Percentiles rank a stretch among this genome's conserved stretches.
phyloP scores from a whole-genome alignment of 1,140 invertebrate species.

The Bombus difficillimus region DNA sequence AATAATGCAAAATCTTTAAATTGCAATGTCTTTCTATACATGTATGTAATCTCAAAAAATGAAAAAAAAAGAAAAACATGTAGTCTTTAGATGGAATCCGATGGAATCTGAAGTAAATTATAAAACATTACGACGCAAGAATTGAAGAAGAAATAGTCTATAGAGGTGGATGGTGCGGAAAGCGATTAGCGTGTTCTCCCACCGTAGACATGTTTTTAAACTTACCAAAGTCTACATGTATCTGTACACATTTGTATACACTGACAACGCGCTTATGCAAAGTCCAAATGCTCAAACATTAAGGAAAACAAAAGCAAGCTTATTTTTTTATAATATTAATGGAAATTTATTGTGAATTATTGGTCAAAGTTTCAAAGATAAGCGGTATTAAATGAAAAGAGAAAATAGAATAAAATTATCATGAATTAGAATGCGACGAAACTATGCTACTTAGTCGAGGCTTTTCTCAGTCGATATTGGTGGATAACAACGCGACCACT shows the following conservation, averaged over 20 bases:
- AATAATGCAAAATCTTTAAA: too few species aligned
- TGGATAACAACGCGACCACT: constrained; percentile 8
- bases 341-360: not conserved
- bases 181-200: not conserved
- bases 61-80: not conserved
- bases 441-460: not conserved
- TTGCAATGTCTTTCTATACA: too few species aligned
- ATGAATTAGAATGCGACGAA: too few species aligned
- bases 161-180: not conserved
- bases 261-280: not conserved
- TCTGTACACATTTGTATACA: not conserved
- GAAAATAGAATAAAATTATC: not conserved
- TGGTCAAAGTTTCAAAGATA: not conserved
- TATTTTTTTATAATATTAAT: not conserved
- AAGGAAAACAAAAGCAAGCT: not conserved
- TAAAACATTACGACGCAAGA: not conserved
- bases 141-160: not conserved
- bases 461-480: constrained; percentile 28
- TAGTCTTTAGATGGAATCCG: too few species aligned
- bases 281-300: not conserved
- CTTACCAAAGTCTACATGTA: not conserved
- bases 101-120: not conserved
- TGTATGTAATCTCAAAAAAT: not conserved
- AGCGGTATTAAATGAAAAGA: not conserved
- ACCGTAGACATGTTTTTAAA: not conserved